phyloP scores from a whole-genome alignment of 1,140 invertebrate species.

The Leptonema lineaticorne region DNA sequence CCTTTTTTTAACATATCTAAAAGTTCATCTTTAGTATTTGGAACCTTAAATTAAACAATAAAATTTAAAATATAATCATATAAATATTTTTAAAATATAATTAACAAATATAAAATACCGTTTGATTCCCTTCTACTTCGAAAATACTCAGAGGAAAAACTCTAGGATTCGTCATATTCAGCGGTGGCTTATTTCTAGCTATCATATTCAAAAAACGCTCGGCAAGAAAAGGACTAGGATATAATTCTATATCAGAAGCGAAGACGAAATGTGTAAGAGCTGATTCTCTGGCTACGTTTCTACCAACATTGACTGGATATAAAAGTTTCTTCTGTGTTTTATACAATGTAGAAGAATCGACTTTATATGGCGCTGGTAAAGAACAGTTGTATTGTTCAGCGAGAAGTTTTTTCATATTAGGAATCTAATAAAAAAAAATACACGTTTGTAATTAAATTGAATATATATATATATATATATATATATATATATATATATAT shows the following conservation, averaged over 20 bases:
- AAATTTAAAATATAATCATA: too few species aligned
- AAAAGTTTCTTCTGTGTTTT: constrained; percentile 76
- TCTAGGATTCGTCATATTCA: constrained; percentile 65
- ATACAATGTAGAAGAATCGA: constrained; percentile 68
- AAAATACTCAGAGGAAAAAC: constrained; percentile 83
- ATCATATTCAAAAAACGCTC: constrained; percentile 81
- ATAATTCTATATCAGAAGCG: constrained; percentile 85
- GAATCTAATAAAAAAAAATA: constrained; percentile 60
- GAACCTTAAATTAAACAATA: constrained; percentile 57
- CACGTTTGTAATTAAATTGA: background rate
- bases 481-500: background rate
- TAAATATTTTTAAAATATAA: too few species aligned
- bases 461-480: too few species aligned
- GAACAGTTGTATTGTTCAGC: constrained; percentile 69
- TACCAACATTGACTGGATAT: constrained; percentile 85
- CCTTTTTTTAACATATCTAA: constrained; percentile 73
- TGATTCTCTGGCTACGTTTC: constrained; percentile 81
- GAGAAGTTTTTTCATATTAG: constrained; percentile 62
- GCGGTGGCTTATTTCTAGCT: constrained; percentile 65
- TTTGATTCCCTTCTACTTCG: constrained; percentile 72
- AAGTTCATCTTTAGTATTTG: constrained; percentile 73
- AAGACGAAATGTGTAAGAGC: constrained; percentile 82
- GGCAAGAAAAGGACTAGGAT: constrained; percentile 78
- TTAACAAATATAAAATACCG: constrained; percentile 24
- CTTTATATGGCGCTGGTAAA: constrained; percentile 66